Percentiles rank a stretch among this genome's conserved stretches.
Conservation (phyloP, 1,140 invertebrate species). For the Drosophila equinoxialis region DNA sequence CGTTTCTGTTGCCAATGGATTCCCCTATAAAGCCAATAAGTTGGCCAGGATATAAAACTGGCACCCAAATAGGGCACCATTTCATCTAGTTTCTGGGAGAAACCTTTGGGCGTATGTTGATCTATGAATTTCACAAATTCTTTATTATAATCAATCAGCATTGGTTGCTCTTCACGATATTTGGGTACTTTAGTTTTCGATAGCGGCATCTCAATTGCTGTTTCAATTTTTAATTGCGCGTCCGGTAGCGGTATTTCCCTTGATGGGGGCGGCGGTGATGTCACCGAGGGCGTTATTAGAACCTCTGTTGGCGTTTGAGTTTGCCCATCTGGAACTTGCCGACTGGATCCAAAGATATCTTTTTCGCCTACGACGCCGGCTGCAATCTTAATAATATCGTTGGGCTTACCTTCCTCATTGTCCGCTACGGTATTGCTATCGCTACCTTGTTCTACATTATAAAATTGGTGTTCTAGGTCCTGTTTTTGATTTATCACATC, state of each 20-base stretch:
- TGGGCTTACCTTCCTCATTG: neutral
- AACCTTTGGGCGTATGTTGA: conserved; percentile 56
- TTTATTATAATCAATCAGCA: conserved; percentile 34
- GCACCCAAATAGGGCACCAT: conserved; percentile 57
- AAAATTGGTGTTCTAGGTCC: neutral
- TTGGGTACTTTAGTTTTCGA: neutral
- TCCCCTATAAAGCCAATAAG: conserved; percentile 67
- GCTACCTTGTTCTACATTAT: neutral
- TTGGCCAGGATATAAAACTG: conserved; percentile 64
- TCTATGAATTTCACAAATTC: conserved; percentile 59
- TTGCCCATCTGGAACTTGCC: neutral
- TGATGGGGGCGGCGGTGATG: neutral
- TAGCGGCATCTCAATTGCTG: neutral
- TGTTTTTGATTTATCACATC: conserved; percentile 1
- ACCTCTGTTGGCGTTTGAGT: neutral
- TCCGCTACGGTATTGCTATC: neutral
- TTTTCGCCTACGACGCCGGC: neutral
- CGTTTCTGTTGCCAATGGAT: conserved; percentile 52
- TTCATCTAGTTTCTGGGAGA: conserved; percentile 46
- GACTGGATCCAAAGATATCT: neutral
- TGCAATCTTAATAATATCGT: neutral
- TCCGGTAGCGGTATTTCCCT: too few species aligned
- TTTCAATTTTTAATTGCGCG: neutral
- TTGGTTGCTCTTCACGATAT: neutral
- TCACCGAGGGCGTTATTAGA: neutral